Conservation (phyloP, 1,140 invertebrate genomes). For the Periplaneta americana region DNA sequence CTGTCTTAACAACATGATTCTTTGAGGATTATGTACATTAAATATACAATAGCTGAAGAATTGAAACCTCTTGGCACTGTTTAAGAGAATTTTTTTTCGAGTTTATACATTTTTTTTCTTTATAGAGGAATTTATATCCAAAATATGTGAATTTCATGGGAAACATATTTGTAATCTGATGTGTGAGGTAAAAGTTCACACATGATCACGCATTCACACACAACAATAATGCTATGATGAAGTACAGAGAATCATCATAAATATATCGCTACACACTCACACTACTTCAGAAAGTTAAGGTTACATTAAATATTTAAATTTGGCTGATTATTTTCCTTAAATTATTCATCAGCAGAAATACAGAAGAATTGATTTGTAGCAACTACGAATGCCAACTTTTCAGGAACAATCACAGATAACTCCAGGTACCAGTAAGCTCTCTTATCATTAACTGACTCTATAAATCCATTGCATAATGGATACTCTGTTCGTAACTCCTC, state of each 20-base stretch:
- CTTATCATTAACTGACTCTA: too few relatives aligned
- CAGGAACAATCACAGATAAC: not conserved
- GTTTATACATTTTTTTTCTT: not conserved
- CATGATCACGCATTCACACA: too few relatives aligned
- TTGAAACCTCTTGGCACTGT: not conserved
- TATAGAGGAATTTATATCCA: not conserved
- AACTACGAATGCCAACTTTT: not conserved
- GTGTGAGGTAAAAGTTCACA: not conserved
- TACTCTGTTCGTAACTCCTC: too few relatives aligned
- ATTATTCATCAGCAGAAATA: not conserved
- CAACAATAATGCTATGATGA: not conserved
- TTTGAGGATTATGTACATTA: not conserved
- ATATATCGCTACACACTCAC: not conserved
- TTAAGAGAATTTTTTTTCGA: not conserved
- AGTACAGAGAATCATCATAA: too few relatives aligned
- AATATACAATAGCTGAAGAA: not conserved
- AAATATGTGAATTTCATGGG: not conserved
- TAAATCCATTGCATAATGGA: too few relatives aligned
- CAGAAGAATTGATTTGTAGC: not conserved
- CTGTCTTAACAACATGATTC: not conserved
- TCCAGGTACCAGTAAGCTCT: not conserved
- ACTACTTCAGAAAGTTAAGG: not conserved
- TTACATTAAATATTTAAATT: not conserved
- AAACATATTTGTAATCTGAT: not conserved
- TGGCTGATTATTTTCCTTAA: not conserved